Percentiles rank a stretch among this genome's conserved stretches.
These are phyloP conservation scores for Xiphorhynchus erythropygius DNA, from an alignment of 2,797 vertebrate species.

Conservation along the genomic window DNA sequence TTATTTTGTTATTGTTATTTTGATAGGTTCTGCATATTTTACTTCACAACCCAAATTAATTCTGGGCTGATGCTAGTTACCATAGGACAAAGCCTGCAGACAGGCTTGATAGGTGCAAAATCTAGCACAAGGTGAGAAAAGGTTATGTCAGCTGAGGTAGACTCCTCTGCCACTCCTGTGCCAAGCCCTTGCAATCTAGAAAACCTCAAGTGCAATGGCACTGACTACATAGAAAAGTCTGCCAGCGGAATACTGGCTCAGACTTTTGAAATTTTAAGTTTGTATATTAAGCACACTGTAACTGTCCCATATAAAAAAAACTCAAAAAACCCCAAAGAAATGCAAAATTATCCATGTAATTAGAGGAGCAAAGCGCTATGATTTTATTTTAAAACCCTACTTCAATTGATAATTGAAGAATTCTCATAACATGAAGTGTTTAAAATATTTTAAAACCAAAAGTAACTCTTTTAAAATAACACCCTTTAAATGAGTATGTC, in stretches of 20 bases:
- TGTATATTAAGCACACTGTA: neutral
- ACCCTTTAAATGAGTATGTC: neutral
- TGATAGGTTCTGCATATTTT: neutral
- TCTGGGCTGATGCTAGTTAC: neutral
- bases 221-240: neutral
- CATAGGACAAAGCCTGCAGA: neutral
- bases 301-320: neutral
- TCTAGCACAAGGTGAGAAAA: neutral
- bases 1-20: neutral
- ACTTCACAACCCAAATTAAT: neutral
- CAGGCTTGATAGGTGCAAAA: neutral
- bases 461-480: neutral
- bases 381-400: neutral
- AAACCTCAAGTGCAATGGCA: neutral
- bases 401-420: neutral
- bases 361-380: neutral
- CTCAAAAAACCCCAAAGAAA: neutral
- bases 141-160: neutral
- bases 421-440: neutral
- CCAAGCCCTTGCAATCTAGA: neutral
- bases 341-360: neutral
- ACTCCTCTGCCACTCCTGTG: neutral
- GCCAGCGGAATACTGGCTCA: neutral
- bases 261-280: accelerated
- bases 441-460: neutral